Conservation (phyloP, 2,888 invertebrate genomes). For the Xylota segnis region DNA sequence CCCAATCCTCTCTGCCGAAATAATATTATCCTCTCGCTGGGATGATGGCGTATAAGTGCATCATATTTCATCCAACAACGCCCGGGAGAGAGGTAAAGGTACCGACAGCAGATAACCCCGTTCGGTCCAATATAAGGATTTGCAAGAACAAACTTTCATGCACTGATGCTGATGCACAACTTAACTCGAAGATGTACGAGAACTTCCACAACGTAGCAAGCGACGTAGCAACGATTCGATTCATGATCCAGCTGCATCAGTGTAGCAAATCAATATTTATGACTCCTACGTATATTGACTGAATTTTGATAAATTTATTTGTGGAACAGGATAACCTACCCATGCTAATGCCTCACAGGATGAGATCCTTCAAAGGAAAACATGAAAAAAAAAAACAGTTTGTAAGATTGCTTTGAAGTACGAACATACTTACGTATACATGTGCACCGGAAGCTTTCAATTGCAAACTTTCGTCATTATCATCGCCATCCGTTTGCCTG, state of each 20-base stretch:
- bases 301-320: conserved; percentile 59
- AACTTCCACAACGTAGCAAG: conserved; percentile 1
- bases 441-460: conserved; percentile 47
- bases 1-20: conserved; percentile 32
- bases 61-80: conserved; percentile 59
- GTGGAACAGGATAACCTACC: conserved; percentile 1
- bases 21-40: conserved; percentile 28
- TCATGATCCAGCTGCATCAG: conserved; percentile 33
- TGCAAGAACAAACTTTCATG: conserved; percentile 33
- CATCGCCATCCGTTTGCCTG: conserved; percentile 29
- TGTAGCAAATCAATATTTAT: conserved; percentile 61
- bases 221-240: too few relatives aligned
- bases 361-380: not conserved
- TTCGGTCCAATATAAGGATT: conserved; percentile 18
- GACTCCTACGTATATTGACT: conserved; percentile 58
- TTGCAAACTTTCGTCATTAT: conserved; percentile 54
- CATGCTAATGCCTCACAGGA: not conserved
- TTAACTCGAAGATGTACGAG: conserved; percentile 18
- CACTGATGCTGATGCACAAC: conserved; percentile 38
- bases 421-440: not conserved
- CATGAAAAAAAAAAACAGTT: not conserved
- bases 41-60: conserved; percentile 35
- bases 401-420: not conserved
- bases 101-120: not conserved
- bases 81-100: conserved; percentile 18